phyloP scores from a whole-genome alignment of 2,888 invertebrate species.

The Eupithecia inturbata region DNA sequence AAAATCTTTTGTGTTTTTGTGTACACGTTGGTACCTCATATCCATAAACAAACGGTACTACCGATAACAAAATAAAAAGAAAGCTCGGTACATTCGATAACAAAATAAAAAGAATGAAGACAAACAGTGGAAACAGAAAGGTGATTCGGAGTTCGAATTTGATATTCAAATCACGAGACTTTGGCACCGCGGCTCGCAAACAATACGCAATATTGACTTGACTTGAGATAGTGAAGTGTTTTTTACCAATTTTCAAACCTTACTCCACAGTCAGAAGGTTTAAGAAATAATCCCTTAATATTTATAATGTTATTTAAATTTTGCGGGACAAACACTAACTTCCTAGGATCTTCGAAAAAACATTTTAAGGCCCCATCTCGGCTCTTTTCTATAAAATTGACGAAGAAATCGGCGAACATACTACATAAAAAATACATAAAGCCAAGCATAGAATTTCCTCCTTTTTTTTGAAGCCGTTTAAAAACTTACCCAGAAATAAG shows the following conservation, averaged over 20 bases:
- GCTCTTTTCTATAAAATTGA: too few relatives aligned
- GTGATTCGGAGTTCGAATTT: slow-evolving; percentile 79
- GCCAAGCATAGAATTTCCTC: too few relatives aligned
- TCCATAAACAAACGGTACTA: slow-evolving; percentile 5
- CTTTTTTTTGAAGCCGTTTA: too few relatives aligned
- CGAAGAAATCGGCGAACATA: too few relatives aligned
- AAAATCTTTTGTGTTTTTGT: neutral
- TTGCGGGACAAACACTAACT: too few relatives aligned
- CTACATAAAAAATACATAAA: too few relatives aligned
- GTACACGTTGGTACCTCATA: neutral
- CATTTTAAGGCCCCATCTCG: too few relatives aligned
- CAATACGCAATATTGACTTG: slow-evolving; percentile 39
- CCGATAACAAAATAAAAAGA: slow-evolving; percentile 11
- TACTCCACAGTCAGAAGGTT: too few relatives aligned
- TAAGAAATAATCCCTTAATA: too few relatives aligned
- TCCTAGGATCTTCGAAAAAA: too few relatives aligned
- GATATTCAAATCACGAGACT: slow-evolving; percentile 84
- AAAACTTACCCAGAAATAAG: too few relatives aligned
- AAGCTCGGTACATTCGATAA: slow-evolving; percentile 52
- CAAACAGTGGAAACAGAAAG: slow-evolving; percentile 82
- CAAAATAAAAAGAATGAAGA: slow-evolving; percentile 76
- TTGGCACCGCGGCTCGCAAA: slow-evolving; percentile 49
- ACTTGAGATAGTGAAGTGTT: slow-evolving; percentile 38
- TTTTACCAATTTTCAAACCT: slow-evolving; percentile 20
- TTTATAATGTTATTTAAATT: too few relatives aligned